A percentile compares a stretch with the other conserved stretches of the same genome.
These are phyloP conservation scores for Epizoanthus ramosus DNA, from an alignment of 92 coral and sea anemone genomes.

Conservation along the genomic window DNA sequence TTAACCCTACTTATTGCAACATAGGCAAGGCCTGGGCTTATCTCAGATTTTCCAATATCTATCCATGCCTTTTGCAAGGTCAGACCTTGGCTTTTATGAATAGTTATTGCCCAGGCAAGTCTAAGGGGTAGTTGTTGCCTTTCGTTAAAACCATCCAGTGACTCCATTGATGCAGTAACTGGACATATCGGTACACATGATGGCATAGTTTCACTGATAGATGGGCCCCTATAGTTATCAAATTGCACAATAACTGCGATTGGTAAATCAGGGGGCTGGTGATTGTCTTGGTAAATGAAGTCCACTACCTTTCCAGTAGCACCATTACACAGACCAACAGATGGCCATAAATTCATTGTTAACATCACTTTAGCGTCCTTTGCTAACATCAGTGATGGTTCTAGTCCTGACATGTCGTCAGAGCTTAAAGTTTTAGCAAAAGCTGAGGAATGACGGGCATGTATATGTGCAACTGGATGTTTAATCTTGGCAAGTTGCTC, in stretches of 20 bases:
- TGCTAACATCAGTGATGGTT: slow-evolving; percentile 10
- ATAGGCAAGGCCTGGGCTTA: no score
- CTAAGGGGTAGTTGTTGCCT: no score
- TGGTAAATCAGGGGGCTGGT: slow-evolving; percentile 4
- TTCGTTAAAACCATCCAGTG: no score
- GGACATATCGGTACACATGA: no score
- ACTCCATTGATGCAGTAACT: no score
- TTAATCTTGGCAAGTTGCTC: background rate
- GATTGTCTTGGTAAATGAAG: slow-evolving; percentile 14
- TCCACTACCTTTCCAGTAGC: slow-evolving; percentile 33
- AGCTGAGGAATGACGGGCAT: slow-evolving; percentile 5
- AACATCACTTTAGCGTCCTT: slow-evolving; percentile 31
- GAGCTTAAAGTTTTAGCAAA: background rate
- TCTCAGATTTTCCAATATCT: no score
- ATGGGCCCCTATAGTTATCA: slow-evolving; percentile 49
- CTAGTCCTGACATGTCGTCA: slow-evolving; percentile 19
- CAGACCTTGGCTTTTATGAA: no score
- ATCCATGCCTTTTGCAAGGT: no score
- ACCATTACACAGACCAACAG: slow-evolving; percentile 42
- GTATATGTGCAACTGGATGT: background rate
- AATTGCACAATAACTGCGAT: slow-evolving; percentile 49
- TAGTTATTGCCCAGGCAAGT: no score
- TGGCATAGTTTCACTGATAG: slow-evolving; percentile 6
- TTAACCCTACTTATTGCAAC: no score
- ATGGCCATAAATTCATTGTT: slow-evolving; percentile 44